Conservation (phyloP, 2,888 invertebrate species). For the Lasioglossum malachurum region DNA sequence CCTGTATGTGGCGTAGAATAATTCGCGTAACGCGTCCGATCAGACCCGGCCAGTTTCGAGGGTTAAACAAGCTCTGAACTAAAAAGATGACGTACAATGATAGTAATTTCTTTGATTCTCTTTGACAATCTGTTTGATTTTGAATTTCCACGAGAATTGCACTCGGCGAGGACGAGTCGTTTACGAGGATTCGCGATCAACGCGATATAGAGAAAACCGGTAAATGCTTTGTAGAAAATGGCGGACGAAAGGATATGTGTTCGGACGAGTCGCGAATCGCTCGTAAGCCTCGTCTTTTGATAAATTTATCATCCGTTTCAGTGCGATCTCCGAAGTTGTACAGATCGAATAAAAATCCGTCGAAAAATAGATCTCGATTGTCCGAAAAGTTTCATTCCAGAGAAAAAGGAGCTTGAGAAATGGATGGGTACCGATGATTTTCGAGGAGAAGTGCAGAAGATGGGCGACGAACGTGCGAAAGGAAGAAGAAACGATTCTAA, state of each 20-base stretch:
- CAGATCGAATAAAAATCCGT: background rate
- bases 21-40: background rate
- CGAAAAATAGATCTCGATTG: background rate
- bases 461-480: background rate
- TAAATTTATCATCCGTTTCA: background rate
- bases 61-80: background rate
- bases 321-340: background rate
- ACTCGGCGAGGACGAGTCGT: background rate
- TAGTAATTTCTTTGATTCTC: background rate
- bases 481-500: background rate
- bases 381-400: background rate
- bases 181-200: background rate
- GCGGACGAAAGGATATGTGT: constrained; percentile 13
- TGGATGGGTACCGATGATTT: background rate
- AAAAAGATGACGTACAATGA: background rate
- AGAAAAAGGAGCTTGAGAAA: background rate
- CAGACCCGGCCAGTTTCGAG: background rate
- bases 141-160: background rate
- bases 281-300: background rate
- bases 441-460: background rate
- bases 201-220: background rate
- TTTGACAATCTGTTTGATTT: no score
- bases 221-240: constrained; percentile 12
- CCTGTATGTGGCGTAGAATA: no score
- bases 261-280: background rate